Evolutionary conservation across 92 coral and sea anemone genomes (phyloP), one percentile per base, ranked within the genome.

Genomic region (Heliopora coerulea): DNA sequence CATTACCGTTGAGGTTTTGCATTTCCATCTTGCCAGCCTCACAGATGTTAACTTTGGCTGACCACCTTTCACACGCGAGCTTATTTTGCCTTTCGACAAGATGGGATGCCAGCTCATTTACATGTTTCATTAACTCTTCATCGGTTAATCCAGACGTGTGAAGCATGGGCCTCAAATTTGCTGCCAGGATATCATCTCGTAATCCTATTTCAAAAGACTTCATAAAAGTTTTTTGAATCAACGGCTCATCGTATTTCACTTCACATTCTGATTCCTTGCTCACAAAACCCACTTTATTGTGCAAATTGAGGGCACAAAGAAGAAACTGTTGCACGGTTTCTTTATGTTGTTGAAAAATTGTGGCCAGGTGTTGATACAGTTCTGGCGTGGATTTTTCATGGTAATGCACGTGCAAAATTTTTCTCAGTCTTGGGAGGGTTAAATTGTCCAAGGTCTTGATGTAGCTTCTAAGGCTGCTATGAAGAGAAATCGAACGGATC

Each of bases 61-160:
- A 34, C 28, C 72, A 44, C 46, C 48, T 74, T 17, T 79, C 87
- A 14, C 62, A 41, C 8, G 82, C 75, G 34, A 85, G 56, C 61
- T 80, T 85, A 0, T 74, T 63, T 56, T 41, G 84, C 20, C 83
- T 4, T 26, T 87, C 85, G 2, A 62, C 77, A 50, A 83, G 87
- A 59, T 79, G 76, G 7, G 85, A 79, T 1, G 85, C 87, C 50
- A 87, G 80, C 78, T 87, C 83, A 60, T 83, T 87, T 19, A 87
- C 83, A 41, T 74, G 82, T 34, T 74, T 56, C 91, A 79, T 83
- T 8, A 83, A 68, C 42, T 86, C 82, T 54, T 87, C 80, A 31
- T 67, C 59, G 0, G 74, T 21, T 26, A 67, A 26, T 14, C 19
- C 44, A 9, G 72, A 59, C 17, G 19, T 1, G 8, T 54, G 54